Evolutionary conservation across 64 coral and sea anemone genomes (phyloP), one percentile per base, ranked within the genome.

Genomic region (Pocillopora verrucosa): DNA sequence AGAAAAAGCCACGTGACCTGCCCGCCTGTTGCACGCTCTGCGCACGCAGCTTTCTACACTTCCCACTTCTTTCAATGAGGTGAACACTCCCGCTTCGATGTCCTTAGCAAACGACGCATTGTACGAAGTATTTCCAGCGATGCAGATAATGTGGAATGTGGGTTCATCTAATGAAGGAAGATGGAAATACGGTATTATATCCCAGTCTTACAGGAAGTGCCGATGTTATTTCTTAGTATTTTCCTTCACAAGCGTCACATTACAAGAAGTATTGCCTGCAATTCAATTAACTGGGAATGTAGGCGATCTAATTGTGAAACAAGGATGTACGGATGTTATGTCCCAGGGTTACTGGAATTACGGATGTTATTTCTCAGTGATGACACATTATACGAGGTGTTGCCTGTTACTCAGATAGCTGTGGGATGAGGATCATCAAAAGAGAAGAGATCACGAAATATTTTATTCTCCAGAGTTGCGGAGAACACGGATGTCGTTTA

Each of bases 21-120:
- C 83, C 12, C 36, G 87, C 51, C 79, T 88, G 57, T 93, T 89
- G 20, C 95, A 96, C 4, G 95, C 91, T 41, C 79, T 69, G n/a
- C 95, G 83, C 14, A 90, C 93, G 34, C 95, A 96, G 60, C 41
- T 75, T 11, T 60, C 56, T 77, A 96, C 60, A 3, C 76, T 91
- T n/a, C 9, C 72, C 9, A 84, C 76, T 35, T 56, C 58, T 34
- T 87, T 19, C 22, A 96, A 74, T 0, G 88, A 56, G 11, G 88
- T 93, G 63, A 96, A 96, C 4, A 93, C 88, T 56, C 95, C 95
- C 0, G 95, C 89, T 3, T 86, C 78, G 9, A 96, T 91, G 25
- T 85, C 84, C 64, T 75, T 73, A 35, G 45, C 88, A 56, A 96
- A 87, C 22, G 91, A 80, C 59, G 83, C 73, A 60, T 96, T 85